Evolutionary conservation across 1,140 invertebrate genomes (phyloP).

Genomic region (Seison nebaliae): DNA sequence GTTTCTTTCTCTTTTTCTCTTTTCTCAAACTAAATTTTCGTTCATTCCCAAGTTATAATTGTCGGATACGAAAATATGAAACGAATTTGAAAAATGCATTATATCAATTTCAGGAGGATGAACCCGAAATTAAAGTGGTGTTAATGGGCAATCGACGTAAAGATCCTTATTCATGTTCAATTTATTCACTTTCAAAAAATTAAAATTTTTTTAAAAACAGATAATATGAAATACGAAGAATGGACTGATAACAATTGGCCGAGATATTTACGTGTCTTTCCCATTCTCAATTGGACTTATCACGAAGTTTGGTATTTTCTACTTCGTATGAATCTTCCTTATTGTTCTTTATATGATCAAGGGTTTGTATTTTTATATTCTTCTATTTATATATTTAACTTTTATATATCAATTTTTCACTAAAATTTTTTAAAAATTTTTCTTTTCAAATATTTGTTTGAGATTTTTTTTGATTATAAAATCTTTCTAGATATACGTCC

Average conservation of each 20-base stretch:
- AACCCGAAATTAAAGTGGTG: conserved; percentile 1
- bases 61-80: background rate
- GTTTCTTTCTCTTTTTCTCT: background rate
- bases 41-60: too few relatives aligned
- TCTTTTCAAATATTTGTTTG: too few relatives aligned
- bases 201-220: too few relatives aligned
- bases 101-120: conserved; percentile 1
- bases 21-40: too few relatives aligned
- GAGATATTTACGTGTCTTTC: conserved; percentile 51
- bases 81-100: conserved; percentile 1
- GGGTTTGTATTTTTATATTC: conserved; percentile 34
- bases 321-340: conserved; percentile 44
- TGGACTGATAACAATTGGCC: conserved; percentile 66
- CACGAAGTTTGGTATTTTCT: conserved; percentile 63
- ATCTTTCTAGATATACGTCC: too few relatives aligned
- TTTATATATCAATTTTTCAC: too few relatives aligned
- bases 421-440: too few relatives aligned
- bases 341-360: conserved; percentile 57
- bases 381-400: too few relatives aligned
- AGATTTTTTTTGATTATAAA: too few relatives aligned
- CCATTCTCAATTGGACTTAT: conserved; percentile 64
- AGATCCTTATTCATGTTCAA: conserved; percentile 12
- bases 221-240: conserved; percentile 26
- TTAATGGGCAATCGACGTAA: conserved; percentile 7
- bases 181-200: too few relatives aligned